Evolutionary conservation across 2,797 vertebrate species (phyloP).

Genomic region (Pterois miles): DNA sequence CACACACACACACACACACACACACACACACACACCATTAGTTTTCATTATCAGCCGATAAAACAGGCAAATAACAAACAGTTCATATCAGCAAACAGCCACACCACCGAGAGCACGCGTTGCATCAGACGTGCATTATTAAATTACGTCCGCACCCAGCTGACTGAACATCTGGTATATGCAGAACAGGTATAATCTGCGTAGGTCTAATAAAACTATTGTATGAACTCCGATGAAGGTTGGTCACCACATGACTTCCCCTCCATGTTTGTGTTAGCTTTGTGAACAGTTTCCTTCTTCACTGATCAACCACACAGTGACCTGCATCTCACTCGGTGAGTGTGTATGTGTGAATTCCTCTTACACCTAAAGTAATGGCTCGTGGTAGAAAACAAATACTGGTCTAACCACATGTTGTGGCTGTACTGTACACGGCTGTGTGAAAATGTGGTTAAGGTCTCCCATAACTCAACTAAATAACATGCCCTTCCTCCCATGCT

Average conservation of each 20-base stretch:
- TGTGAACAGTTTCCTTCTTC: neutral
- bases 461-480: neutral
- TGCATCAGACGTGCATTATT: constrained; percentile 20
- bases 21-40: constrained; percentile 26
- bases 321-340: neutral
- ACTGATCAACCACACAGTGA: neutral
- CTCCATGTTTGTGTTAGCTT: neutral
- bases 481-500: neutral
- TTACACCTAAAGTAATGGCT: constrained; percentile 3
- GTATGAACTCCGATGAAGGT: neutral
- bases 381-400: constrained; percentile 17
- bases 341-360: neutral
- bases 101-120: constrained; percentile 2
- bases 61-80: constrained; percentile 36
- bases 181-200: neutral
- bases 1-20: constrained; percentile 10
- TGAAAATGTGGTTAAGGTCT: constrained; percentile 16
- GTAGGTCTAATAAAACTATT: constrained; percentile 24
- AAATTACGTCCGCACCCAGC: constrained; percentile 28
- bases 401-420: constrained; percentile 14
- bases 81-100: constrained; percentile 20
- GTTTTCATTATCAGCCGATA: constrained; percentile 34
- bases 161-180: neutral
- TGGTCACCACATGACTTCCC: neutral
- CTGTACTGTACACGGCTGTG: neutral